A percentile compares a stretch with the other conserved stretches of the same genome.
Conservation (phyloP, 2,113 vertebrate species). For the Oryzias curvinotus region DNA sequence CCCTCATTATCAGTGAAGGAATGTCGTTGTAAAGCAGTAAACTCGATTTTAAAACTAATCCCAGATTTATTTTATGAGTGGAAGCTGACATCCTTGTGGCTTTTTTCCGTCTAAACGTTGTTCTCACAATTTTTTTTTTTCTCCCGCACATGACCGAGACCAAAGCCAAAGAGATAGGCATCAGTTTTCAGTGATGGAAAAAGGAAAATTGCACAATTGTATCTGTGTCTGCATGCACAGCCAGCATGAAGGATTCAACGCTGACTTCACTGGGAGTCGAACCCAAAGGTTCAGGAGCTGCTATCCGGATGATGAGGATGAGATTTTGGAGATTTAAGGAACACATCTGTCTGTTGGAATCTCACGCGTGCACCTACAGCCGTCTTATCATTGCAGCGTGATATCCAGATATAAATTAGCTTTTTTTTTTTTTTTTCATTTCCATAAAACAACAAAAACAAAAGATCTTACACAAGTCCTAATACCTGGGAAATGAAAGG, state of each 20-base stretch:
- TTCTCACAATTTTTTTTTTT: too few relatives aligned
- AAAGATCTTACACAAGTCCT: too few relatives aligned
- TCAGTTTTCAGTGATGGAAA: constrained; percentile 26
- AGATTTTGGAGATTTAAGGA: constrained; percentile 32
- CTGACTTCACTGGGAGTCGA: constrained; percentile 38
- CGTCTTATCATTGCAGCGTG: constrained; percentile 54
- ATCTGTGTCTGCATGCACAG: constrained; percentile 21
- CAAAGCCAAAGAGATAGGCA: constrained; percentile 18
- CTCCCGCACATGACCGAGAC: constrained; percentile 19
- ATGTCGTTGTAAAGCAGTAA: too few relatives aligned
- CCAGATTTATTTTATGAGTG: too few relatives aligned
- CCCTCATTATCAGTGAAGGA: background rate
- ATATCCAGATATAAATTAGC: constrained; percentile 14
- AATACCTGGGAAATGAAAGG: too few relatives aligned
- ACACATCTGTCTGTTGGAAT: constrained; percentile 35
- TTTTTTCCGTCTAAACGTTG: too few relatives aligned
- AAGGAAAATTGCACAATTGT: constrained; percentile 19
- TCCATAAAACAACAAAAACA: too few relatives aligned
- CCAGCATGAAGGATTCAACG: constrained; percentile 25
- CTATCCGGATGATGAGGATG: constrained; percentile 25
- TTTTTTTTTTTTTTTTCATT: too few relatives aligned
- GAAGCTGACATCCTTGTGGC: too few relatives aligned
- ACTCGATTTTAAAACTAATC: too few relatives aligned
- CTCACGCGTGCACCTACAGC: constrained; percentile 9
- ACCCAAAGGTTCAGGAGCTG: constrained; percentile 17